Evolutionary conservation across 2,113 vertebrate genomes (phyloP).

Genomic region (Protobothrops flavoviridis): DNA sequence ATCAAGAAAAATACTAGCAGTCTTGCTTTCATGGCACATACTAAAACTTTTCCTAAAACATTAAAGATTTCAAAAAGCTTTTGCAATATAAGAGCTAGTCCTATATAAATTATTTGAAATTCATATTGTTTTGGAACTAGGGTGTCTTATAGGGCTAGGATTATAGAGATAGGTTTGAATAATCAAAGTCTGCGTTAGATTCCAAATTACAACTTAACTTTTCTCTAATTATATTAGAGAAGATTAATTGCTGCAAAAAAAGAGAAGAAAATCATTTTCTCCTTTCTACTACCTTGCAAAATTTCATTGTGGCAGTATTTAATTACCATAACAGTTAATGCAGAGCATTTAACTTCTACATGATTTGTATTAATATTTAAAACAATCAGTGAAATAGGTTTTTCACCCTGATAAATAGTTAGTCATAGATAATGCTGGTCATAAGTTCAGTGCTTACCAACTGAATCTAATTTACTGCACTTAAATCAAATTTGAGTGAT

Average conservation of each 20-base stretch:
- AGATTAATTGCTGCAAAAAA: conserved; percentile 45
- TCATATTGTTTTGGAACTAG: conserved; percentile 72
- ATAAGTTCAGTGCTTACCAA: conserved; percentile 43
- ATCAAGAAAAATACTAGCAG: conserved; percentile 48
- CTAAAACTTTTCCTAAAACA: conserved; percentile 56
- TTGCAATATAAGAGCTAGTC: conserved; percentile 73
- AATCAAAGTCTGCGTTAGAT: conserved; percentile 64
- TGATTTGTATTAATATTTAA: not conserved
- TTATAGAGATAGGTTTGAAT: conserved; percentile 24
- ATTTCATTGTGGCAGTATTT: conserved; percentile 24
- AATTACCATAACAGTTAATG: conserved; percentile 27
- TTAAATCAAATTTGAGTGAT: conserved; percentile 11
- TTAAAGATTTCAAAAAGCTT: conserved; percentile 78
- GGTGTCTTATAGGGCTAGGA: conserved; percentile 52
- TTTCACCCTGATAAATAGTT: not conserved
- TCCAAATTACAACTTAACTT: conserved; percentile 63
- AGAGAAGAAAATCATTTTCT: conserved; percentile 42
- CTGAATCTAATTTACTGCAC: conserved; percentile 39
- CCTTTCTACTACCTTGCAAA: conserved; percentile 26
- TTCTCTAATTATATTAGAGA: conserved; percentile 61
- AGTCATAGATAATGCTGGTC: not conserved
- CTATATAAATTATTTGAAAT: conserved; percentile 72
- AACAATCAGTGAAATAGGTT: not conserved
- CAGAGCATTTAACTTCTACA: not conserved
- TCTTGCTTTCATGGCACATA: conserved; percentile 36